Base-by-base conservation (phyloP, 2,888 invertebrate species). In the Drosophila borborema region DNA sequence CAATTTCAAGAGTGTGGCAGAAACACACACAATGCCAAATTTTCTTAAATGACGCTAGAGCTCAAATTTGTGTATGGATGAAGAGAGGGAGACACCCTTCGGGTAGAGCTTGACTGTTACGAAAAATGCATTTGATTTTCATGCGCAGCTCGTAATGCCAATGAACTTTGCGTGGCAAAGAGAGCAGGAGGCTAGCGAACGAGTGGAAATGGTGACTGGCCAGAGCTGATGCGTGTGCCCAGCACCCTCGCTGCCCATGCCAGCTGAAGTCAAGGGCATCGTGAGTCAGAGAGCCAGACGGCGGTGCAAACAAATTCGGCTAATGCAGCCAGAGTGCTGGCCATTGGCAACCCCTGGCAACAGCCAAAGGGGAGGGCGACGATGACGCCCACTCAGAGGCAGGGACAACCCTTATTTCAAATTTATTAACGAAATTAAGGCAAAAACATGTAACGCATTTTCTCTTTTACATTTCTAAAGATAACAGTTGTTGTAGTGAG, bases 291-390 rank as follows among this genome's bases (percentile, higher is more conserved):
- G 76, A 16, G 55, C 61, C 77, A 86, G 85, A 86, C 85, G 86
- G 81, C 84, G 84, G 86, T 68, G 81, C 90, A 85, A 90, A 85
- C 89, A 90, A 88, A 73, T 88, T 82, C 58, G 82, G 88, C 71
- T 75, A 89, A 69, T 84, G 87, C 77, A 75, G 59, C 64, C 48
- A 49, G 23, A 71, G 38, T 48, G 45, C 41, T 61, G 64, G 48
- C 28, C 67, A 64, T 14, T 34, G 55, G 53, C 66, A 71, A 64
- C 74, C 74, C 74, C 54, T 23, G 54, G 12, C 46, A 23, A 23
- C 8, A 23, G 7, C 18, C 16, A 31, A 31, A 31, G 23, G 46
- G 34, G 34, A 34, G 38, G 40, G 23, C n/a, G 40, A 28, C 43
- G 16, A 40, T 20, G 55, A 63, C 67, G 69, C 68, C 81, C 64